These are phyloP conservation scores for Brenthis daphne DNA, from an alignment of 2,888 invertebrate genomes.

Conservation along the genomic window DNA sequence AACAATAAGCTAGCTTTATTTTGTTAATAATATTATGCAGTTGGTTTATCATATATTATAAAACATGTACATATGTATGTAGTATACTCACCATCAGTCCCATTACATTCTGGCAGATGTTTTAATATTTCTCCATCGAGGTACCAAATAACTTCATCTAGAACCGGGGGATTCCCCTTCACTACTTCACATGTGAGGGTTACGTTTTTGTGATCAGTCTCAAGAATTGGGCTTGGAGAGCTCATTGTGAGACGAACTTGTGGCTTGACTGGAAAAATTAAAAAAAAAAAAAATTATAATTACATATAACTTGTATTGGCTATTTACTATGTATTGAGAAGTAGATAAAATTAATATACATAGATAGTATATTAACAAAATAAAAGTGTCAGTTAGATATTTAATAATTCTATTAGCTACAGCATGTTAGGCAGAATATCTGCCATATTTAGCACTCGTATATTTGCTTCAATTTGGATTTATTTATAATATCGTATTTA, in stretches of 20 bases:
- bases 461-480: too few relatives aligned
- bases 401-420: too few relatives aligned
- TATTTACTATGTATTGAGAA: neutral
- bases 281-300: neutral
- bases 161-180: conserved; percentile 88
- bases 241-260: conserved; percentile 89
- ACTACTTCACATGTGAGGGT: conserved; percentile 90
- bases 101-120: conserved; percentile 91
- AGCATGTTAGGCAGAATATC: too few relatives aligned
- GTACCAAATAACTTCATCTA: conserved; percentile 92
- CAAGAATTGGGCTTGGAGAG: conserved; percentile 88
- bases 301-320: too few relatives aligned
- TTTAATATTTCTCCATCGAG: conserved; percentile 91
- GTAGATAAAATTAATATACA: too few relatives aligned
- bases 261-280: conserved; percentile 87
- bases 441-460: too few relatives aligned
- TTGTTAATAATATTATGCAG: too few relatives aligned
- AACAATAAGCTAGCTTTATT: too few relatives aligned
- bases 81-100: conserved; percentile 65
- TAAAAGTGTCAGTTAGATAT: too few relatives aligned
- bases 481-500: too few relatives aligned
- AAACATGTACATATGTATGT: conserved; percentile 35
- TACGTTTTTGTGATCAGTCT: conserved; percentile 90
- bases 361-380: too few relatives aligned
- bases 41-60: too few relatives aligned